Percentiles rank a stretch among this genome's conserved stretches.
phyloP scores from a whole-genome alignment of 2,888 invertebrate genomes.

The Dorcus parallelipipedus region DNA sequence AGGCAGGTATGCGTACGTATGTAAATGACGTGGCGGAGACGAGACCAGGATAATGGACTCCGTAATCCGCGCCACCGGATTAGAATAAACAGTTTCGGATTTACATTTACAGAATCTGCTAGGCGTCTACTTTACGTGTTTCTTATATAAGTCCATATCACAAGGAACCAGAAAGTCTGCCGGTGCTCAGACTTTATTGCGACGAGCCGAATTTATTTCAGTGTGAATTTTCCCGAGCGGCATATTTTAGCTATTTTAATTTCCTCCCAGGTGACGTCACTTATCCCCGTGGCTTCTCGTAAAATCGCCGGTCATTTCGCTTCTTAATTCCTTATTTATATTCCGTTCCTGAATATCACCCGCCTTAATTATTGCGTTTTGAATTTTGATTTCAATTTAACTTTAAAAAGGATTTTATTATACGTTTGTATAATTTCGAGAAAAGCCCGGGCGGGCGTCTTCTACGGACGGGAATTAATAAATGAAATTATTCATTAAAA shows the following conservation, averaged over 20 bases:
- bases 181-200: not conserved
- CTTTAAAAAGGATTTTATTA: constrained; percentile 35
- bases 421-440: constrained; percentile 22
- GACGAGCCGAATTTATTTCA: not conserved
- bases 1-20: constrained; percentile 4
- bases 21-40: constrained; percentile 15
- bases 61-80: constrained; percentile 14
- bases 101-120: constrained; percentile 11
- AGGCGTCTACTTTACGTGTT: not conserved
- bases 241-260: constrained; percentile 30
- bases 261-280: constrained; percentile 29
- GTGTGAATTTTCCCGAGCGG: not conserved
- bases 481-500: constrained; percentile 7
- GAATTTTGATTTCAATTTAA: constrained; percentile 43
- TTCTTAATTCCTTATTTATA: constrained; percentile 30
- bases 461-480: constrained; percentile 8
- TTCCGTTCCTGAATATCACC: constrained; percentile 26
- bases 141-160: not conserved
- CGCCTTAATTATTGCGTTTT: constrained; percentile 41
- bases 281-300: constrained; percentile 31
- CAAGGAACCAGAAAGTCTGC: not conserved
- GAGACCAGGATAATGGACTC: constrained; percentile 16
- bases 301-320: constrained; percentile 35
- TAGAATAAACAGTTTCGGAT: constrained; percentile 19
- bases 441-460: not conserved